Evolutionary conservation across 2,113 vertebrate species (phyloP).

Genomic region (Camelus dromedarius): DNA sequence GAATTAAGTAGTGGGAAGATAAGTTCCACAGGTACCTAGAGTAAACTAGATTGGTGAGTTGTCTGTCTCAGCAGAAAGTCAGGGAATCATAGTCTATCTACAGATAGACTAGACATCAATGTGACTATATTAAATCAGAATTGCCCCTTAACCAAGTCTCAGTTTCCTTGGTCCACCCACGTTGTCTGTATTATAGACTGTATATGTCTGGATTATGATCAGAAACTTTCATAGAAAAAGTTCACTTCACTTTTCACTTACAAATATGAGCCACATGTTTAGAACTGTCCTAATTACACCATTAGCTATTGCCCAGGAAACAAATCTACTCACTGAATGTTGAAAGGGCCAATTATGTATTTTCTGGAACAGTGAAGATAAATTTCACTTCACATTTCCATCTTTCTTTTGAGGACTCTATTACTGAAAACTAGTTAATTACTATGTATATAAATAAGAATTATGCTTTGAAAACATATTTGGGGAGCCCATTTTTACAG

Average conservation of each 20-base stretch:
- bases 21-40: neutral
- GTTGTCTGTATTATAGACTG: neutral
- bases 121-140: neutral
- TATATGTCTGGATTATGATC: neutral
- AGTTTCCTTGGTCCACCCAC: neutral
- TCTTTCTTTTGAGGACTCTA: neutral
- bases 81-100: neutral
- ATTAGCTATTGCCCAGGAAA: neutral
- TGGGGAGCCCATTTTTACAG: neutral
- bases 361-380: neutral
- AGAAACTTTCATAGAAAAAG: neutral
- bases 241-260: constrained; percentile 26
- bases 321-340: neutral
- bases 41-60: neutral
- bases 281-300: neutral
- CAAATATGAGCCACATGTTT: neutral
- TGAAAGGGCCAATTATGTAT: neutral
- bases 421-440: neutral
- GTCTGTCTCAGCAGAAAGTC: neutral
- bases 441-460: neutral
- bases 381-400: neutral
- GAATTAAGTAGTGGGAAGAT: neutral
- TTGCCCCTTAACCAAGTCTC: neutral
- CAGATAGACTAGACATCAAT: neutral
- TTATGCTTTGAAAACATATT: neutral